Evolutionary conservation across 2,797 vertebrate species (phyloP).

Genomic region (Brachyrhaphis roseni): DNA sequence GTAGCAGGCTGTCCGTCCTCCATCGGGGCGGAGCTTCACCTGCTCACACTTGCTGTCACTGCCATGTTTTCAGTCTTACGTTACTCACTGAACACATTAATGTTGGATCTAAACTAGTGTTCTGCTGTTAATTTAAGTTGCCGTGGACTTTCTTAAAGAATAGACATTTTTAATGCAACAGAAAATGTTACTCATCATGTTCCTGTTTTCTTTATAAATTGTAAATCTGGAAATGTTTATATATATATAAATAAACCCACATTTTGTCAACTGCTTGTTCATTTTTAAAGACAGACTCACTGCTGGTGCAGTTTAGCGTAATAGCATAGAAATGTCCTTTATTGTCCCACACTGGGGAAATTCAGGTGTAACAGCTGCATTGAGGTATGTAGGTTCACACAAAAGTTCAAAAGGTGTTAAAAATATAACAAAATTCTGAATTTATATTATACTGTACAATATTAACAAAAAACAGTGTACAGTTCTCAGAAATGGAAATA

Average conservation of each 20-base stretch:
- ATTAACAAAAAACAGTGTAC: too few relatives aligned
- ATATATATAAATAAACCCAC: conserved; percentile 39
- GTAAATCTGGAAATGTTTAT: conserved; percentile 43
- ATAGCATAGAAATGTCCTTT: background rate
- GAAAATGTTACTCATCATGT: conserved; percentile 19
- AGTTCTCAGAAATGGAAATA: too few relatives aligned
- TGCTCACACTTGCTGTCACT: conserved; percentile 37
- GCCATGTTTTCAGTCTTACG: conserved; percentile 36
- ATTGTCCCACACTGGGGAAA: background rate
- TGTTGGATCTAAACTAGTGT: conserved; percentile 17
- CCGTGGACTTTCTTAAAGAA: conserved; percentile 40
- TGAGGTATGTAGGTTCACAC: background rate
- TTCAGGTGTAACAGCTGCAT: background rate
- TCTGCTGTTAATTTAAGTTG: conserved; percentile 28
- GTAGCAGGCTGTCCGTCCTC: conserved; percentile 1
- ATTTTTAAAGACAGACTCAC: background rate
- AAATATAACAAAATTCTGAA: background rate
- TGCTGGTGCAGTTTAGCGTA: background rate
- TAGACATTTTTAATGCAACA: conserved; percentile 25
- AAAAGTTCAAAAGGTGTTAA: background rate
- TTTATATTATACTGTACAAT: background rate
- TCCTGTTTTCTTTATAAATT: conserved; percentile 28
- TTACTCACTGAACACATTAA: background rate
- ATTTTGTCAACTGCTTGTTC: conserved; percentile 35
- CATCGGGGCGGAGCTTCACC: conserved; percentile 14